These are phyloP conservation scores for Lophotriccus pileatus DNA, from an alignment of 2,797 vertebrate genomes.

Conservation along the genomic window DNA sequence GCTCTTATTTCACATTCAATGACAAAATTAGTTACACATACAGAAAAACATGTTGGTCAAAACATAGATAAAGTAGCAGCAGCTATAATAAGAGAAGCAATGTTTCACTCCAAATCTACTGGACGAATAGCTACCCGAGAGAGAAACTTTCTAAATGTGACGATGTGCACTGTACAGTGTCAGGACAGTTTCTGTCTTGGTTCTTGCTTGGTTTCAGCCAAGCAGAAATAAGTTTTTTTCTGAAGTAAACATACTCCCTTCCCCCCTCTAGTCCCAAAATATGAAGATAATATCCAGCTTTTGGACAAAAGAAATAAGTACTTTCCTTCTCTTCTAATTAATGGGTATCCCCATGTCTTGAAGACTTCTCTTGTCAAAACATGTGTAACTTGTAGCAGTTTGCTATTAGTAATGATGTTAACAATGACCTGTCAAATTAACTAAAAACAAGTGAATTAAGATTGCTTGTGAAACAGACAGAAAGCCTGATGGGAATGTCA, in stretches of 20 bases:
- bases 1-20: not conserved
- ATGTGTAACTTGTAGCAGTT: slow-evolving; percentile 48
- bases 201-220: not conserved
- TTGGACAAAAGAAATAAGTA: not conserved
- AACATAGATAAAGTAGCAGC: not conserved
- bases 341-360: not conserved
- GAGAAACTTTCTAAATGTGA: not conserved
- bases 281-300: not conserved
- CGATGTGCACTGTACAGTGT: not conserved
- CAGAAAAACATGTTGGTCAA: accelerated
- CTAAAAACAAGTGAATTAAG: slow-evolving; percentile 53
- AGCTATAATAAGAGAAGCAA: not conserved
- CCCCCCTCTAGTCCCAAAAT: not conserved
- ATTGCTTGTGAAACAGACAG: slow-evolving; percentile 50
- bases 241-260: not conserved
- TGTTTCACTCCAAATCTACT: not conserved
- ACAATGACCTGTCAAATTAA: slow-evolving; percentile 70
- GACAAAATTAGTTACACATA: not conserved
- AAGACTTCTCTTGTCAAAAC: slow-evolving; percentile 50
- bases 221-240: not conserved
- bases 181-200: not conserved
- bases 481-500: slow-evolving; percentile 64
- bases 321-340: slow-evolving; percentile 17
- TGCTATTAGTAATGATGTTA: slow-evolving; percentile 54
- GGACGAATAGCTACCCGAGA: not conserved